Evolutionary conservation across 1,140 invertebrate genomes (phyloP).

Genomic region (Drosophila sp.): DNA sequence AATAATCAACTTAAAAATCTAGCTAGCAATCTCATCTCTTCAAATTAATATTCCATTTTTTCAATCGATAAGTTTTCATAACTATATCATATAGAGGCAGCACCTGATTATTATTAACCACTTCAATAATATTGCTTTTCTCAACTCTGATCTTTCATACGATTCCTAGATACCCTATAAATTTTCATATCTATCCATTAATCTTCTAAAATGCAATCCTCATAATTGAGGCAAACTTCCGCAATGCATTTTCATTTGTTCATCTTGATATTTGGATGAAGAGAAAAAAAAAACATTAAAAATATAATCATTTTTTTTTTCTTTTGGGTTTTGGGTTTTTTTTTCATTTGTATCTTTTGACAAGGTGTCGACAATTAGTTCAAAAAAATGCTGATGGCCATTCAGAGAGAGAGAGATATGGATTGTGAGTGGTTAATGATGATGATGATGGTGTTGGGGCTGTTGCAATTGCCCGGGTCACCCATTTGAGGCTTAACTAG

Average conservation of each 20-base stretch:
- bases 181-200: not conserved
- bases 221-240: conserved; percentile 8
- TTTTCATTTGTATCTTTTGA: not conserved
- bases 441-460: conserved; percentile 10
- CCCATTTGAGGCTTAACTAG: conserved; percentile 18
- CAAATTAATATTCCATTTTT: too few species aligned
- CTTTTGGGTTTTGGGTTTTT: not conserved
- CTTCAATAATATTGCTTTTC: too few species aligned
- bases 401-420: conserved; percentile 9
- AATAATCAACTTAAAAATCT: too few species aligned
- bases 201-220: conserved; percentile 11
- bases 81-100: too few species aligned
- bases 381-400: conserved; percentile 30
- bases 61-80: too few species aligned
- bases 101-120: too few species aligned
- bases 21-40: too few species aligned
- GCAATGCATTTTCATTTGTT: conserved; percentile 9
- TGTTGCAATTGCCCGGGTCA: conserved; percentile 33
- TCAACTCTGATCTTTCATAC: too few species aligned
- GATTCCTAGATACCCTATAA: not conserved
- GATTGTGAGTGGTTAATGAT: conserved; percentile 43
- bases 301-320: not conserved
- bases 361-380: conserved; percentile 40
- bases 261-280: not conserved
- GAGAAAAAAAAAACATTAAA: not conserved